Evolutionary conservation across 2,888 invertebrate species (phyloP).

Genomic region (Hydriomena furcata): DNA sequence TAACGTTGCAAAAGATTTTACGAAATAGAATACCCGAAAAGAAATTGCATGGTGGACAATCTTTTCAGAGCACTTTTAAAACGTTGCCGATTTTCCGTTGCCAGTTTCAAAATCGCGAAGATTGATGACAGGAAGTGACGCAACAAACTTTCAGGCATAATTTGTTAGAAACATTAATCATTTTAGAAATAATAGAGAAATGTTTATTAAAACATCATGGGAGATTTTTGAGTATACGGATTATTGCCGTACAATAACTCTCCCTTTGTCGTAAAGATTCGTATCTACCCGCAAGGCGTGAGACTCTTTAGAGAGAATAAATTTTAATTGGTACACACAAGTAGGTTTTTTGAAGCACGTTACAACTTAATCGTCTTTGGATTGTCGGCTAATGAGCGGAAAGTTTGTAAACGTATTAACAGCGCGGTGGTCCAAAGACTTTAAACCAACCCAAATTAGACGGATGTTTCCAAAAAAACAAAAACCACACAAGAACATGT

Average conservation of each 20-base stretch:
- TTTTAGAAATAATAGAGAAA: conserved; percentile 53
- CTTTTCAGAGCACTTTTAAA: conserved; percentile 32
- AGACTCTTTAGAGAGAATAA: conserved; percentile 65
- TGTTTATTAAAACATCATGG: conserved; percentile 42
- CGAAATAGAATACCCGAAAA: conserved; percentile 32
- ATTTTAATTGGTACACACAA: conserved; percentile 73
- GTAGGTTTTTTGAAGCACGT: conserved; percentile 68
- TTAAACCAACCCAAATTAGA: conserved; percentile 27
- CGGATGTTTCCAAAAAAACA: conserved; percentile 23
- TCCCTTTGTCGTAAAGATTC: conserved; percentile 63
- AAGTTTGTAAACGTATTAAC: conserved; percentile 72
- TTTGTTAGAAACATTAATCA: conserved; percentile 56
- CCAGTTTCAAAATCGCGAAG: conserved; percentile 25
- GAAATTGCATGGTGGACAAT: conserved; percentile 37
- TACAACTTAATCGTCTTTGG: conserved; percentile 74
- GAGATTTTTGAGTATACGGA: conserved; percentile 36
- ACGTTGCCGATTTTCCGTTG: conserved; percentile 23
- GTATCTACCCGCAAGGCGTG: conserved; percentile 64
- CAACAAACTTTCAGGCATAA: conserved; percentile 37
- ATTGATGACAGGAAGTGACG: conserved; percentile 30
- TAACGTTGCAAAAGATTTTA: conserved; percentile 20
- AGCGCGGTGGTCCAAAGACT: conserved; percentile 60
- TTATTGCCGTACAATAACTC: conserved; percentile 65
- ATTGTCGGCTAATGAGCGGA: conserved; percentile 79
- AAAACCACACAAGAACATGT: conserved; percentile 29